phyloP scores from a whole-genome alignment of 2,888 invertebrate species.

The Uloborus plumipes region DNA sequence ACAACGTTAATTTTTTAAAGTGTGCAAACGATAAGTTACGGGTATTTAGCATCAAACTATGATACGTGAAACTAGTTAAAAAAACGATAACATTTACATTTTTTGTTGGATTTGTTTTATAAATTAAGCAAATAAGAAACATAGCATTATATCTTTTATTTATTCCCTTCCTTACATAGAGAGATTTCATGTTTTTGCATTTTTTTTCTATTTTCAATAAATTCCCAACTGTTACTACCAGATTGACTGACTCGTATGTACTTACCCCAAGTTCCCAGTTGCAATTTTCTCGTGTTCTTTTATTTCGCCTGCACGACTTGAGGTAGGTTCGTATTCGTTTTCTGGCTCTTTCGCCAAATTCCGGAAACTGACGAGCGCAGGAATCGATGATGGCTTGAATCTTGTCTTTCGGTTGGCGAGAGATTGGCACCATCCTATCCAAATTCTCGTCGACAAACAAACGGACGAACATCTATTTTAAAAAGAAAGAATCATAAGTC shows the following conservation, averaged over 20 bases:
- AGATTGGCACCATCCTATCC: slow-evolving; percentile 95
- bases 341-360: slow-evolving; percentile 93
- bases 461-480: slow-evolving; percentile 93
- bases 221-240: no score
- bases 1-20: no score
- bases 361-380: slow-evolving; percentile 95
- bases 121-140: no score
- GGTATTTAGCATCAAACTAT: no score
- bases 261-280: slow-evolving; percentile 88
- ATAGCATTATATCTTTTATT: no score
- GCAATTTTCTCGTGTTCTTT: slow-evolving; percentile 85
- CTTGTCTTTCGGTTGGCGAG: slow-evolving; percentile 97
- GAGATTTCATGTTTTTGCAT: no score
- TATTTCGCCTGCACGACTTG: slow-evolving; percentile 94
- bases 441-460: slow-evolving; percentile 96
- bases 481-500: neutral
- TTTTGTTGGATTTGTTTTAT: no score
- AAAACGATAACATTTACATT: no score
- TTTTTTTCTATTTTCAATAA: no score
- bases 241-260: neutral
- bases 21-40: no score
- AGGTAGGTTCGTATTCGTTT: slow-evolving; percentile 95
- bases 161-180: no score
- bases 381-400: slow-evolving; percentile 98
- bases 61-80: no score